Conservation (phyloP, 2,888 invertebrate species). For the Xanthostigma xanthostigma region DNA sequence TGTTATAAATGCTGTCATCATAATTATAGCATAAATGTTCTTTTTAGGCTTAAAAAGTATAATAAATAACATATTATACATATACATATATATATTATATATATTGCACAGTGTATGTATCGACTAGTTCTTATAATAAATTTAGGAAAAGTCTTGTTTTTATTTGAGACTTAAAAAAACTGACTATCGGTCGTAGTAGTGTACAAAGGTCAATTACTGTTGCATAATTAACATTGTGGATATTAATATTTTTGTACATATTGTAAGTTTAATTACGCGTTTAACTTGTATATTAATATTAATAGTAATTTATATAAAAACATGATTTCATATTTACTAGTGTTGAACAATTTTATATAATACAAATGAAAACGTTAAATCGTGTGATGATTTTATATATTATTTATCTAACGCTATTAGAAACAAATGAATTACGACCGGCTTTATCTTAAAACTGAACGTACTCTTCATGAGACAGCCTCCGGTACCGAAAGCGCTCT, state of each 20-base stretch:
- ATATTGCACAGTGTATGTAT: no score
- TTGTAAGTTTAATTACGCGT: constrained; percentile 31
- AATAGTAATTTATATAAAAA: constrained; percentile 29
- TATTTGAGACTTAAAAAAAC: no score
- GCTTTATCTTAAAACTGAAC: no score
- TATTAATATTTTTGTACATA: constrained; percentile 41
- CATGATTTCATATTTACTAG: constrained; percentile 29
- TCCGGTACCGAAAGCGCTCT: no score
- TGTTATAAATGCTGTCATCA: constrained; percentile 6
- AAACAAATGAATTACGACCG: no score
- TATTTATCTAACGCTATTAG: no score
- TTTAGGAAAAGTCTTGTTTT: no score
- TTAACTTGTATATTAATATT: constrained; percentile 28
- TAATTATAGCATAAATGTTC: constrained; percentile 2
- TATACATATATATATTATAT: not conserved
- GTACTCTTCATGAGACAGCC: no score
- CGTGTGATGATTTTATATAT: no score
- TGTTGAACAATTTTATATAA: constrained; percentile 30
- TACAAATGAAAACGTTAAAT: no score
- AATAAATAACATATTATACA: not conserved
- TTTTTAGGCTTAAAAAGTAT: not conserved
- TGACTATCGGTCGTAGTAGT: constrained; percentile 10
- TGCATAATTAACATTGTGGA: constrained; percentile 21
- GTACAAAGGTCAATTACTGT: constrained; percentile 40
- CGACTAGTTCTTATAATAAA: no score